Conservation (phyloP, 2,888 invertebrate species). For the Parnassius apollo region DNA sequence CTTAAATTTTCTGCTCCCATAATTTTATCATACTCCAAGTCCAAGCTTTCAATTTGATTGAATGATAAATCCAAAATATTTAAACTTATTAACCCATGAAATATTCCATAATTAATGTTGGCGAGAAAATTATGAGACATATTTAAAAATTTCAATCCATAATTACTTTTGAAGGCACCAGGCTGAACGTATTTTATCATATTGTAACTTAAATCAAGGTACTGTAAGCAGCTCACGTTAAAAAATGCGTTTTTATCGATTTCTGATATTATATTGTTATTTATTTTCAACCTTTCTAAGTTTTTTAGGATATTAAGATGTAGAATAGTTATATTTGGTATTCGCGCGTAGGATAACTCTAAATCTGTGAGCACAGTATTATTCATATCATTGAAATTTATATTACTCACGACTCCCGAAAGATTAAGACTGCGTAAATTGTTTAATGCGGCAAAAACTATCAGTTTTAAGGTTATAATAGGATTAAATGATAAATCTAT, state of each 20-base stretch:
- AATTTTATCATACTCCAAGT: constrained; percentile 54
- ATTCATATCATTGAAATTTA: constrained; percentile 38
- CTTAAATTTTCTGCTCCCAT: constrained; percentile 47
- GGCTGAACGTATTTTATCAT: constrained; percentile 54
- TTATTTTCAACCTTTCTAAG: constrained; percentile 43
- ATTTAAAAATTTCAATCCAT: constrained; percentile 44
- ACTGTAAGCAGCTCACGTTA: constrained; percentile 39
- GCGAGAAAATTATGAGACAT: constrained; percentile 56
- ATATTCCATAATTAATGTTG: constrained; percentile 52
- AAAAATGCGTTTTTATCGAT: constrained; percentile 44
- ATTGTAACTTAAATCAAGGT: constrained; percentile 57
- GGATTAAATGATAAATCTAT: constrained; percentile 58
- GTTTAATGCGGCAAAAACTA: constrained; percentile 34
- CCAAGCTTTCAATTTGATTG: constrained; percentile 50
- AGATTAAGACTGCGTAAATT: constrained; percentile 42
- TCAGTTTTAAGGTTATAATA: constrained; percentile 40
- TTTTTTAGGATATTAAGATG: constrained; percentile 38
- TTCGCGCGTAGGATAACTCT: constrained; percentile 41
- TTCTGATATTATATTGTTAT: constrained; percentile 43
- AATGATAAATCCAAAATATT: constrained; percentile 54
- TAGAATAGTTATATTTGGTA: constrained; percentile 43
- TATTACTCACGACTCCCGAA: constrained; percentile 42
- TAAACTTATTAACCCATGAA: constrained; percentile 49
- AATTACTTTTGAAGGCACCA: constrained; percentile 53
- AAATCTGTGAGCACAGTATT: constrained; percentile 38